Base-by-base conservation (phyloP, 2,888 invertebrate species). In the Mimachlamys varia region DNA sequence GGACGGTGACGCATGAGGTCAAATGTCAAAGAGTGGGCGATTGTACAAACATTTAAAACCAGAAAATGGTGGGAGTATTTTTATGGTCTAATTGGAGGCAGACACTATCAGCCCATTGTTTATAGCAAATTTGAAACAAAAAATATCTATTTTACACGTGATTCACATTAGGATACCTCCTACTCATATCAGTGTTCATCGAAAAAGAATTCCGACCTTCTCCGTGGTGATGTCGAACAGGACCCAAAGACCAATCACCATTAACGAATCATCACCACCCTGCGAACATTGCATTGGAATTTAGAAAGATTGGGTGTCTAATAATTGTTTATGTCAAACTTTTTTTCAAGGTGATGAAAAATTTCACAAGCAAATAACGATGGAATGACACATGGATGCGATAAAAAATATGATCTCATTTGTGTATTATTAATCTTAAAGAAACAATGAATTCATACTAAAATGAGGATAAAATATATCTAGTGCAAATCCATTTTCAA, bases 21-120 rank as follows among this genome's bases (percentile, higher is more conserved):
- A 76, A 76, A 27, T 0, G 33, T 76, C 33, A 76, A 76, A 2
- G 76, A 10, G 76, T 27, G 33, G 76, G 76, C 27, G 33, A 33
- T 12, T 22, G 33, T 33, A 22, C 27, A 76, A 27, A 76, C 76
- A 76, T 33, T 33, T 33, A 27, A 76, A 76, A 27, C 33, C 76
- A 76, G 58, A 58, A 58, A 58, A n/a, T 33, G 33, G 33, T 76
- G 76, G 76, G 76, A 76, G 76, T 76, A 76, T 76, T 76, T 76
- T 76, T 76, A 76, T 76, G 10, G 76, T 27, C 76, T 33, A 27
- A 76, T 76, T 76, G 76, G 76, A 27, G 76, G 33, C 76, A 76
- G 76, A 76, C 76, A 76, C 33, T 15, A 27, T 76, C 15, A 22
- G 12, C 76, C 10, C 10, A 33, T 33, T 76, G 27, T 76, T 76